A percentile compares a stretch with the other conserved stretches of the same genome.
phyloP scores from a whole-genome alignment of 1,140 invertebrate species.

The Anastrepha obliqua region DNA sequence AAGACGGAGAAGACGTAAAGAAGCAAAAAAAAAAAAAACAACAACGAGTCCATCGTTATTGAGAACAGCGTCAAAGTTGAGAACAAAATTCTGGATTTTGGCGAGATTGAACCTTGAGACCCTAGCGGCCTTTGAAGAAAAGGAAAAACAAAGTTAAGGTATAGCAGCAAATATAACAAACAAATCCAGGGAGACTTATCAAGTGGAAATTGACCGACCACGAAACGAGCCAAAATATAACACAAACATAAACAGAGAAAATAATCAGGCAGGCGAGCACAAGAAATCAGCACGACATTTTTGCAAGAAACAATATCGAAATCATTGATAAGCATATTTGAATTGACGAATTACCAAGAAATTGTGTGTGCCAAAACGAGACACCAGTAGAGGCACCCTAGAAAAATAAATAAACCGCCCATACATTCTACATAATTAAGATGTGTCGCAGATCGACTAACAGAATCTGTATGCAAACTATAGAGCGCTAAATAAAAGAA shows the following conservation, averaged over 20 bases:
- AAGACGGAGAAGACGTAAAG: constrained; percentile 54
- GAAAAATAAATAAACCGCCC: too few species aligned
- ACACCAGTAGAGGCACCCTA: too few species aligned
- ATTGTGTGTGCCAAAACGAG: not conserved
- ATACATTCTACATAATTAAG: too few species aligned
- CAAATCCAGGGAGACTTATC: not conserved
- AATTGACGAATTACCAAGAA: not conserved
- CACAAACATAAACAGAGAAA: not conserved
- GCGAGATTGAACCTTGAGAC: constrained; percentile 40
- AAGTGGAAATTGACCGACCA: not conserved
- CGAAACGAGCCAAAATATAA: not conserved
- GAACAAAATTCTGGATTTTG: constrained; percentile 54
- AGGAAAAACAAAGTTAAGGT: not conserved
- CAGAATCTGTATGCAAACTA: not conserved
- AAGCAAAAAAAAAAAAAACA: constrained; percentile 59
- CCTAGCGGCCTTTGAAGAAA: constrained; percentile 7
- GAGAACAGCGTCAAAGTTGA: constrained; percentile 18
- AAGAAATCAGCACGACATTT: not conserved
- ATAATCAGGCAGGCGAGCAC: not conserved
- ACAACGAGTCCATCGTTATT: constrained; percentile 56
- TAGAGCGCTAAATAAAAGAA: not conserved
- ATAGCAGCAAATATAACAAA: constrained; percentile 2
- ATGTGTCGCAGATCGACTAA: too few species aligned
- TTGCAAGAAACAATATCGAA: not conserved
- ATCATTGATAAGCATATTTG: not conserved